Base-by-base conservation (phyloP, 2,888 invertebrate species). In the Coronaproctus castanopsis region DNA sequence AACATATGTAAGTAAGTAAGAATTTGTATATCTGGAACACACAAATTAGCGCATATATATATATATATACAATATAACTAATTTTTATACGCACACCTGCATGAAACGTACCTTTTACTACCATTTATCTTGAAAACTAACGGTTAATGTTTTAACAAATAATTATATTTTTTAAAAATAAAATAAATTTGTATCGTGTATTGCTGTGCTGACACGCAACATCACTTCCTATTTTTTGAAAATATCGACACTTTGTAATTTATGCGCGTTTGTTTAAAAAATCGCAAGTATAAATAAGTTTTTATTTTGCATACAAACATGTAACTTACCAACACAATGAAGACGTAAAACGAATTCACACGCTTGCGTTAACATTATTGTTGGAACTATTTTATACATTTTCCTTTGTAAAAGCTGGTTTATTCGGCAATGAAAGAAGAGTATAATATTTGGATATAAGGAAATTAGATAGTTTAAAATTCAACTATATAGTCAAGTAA, bases 291-390 rank as follows among this genome's bases (percentile, higher is more conserved):
- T n/a, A n/a, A n/a, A n/a, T n/a, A n/a, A n/a, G n/a, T n/a, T n/a
- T n/a, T n/a, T n/a, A n/a, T n/a, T n/a, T n/a, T n/a, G n/a, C n/a
- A n/a, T n/a, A n/a, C n/a, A n/a, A n/a, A 24, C 54, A n/a, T 53
- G 54, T 10, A 54, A 61, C 70, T 65, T 67, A 85, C 84, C 78
- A 85, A 85, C 67, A 88, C 78, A 83, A 65, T 82, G 84, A 56
- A 95, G 76, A 62, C 85, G 82, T 64, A 86, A 78, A 2, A 92
- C 93, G 71, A 91, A 96, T 73, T 95, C 95, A 72, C 91, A 95
- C 62, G 95, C 83, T 75, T 95, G 93, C 0, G 95, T 95, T 74
- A 92, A 85, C 75, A 93, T 87, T 62, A 95, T 84, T 21, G 92
- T 88, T 69, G 85, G 83, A 70, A 84, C 83, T 1, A 77, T 68